Evolutionary conservation across 2,113 vertebrate species (phyloP).

Genomic region (Mola mola): DNA sequence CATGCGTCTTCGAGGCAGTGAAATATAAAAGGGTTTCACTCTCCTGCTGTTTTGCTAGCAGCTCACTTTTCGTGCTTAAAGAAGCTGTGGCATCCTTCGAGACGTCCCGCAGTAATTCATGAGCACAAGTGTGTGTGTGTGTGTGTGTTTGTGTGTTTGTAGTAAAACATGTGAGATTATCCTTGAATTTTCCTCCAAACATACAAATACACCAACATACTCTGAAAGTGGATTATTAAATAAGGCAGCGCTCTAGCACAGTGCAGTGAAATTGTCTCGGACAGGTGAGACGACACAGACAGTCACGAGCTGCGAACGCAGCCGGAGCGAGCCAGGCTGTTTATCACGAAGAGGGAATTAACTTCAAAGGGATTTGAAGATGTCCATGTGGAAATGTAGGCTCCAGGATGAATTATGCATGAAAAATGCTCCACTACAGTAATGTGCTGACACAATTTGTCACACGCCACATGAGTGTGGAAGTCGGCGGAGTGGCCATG

Average conservation of each 20-base stretch:
- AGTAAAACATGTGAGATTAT: no score
- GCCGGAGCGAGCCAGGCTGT: slow-evolving; percentile 27
- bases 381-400: slow-evolving; percentile 54
- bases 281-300: slow-evolving; percentile 57
- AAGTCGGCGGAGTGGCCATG: slow-evolving; percentile 24
- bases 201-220: no score
- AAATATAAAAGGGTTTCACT: neutral
- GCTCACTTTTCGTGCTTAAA: no score
- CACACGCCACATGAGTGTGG: slow-evolving; percentile 58
- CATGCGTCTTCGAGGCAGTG: neutral
- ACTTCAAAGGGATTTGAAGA: slow-evolving; percentile 70
- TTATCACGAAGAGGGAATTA: slow-evolving; percentile 65
- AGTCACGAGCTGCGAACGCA: slow-evolving; percentile 39
- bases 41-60: no score
- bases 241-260: slow-evolving; percentile 3
- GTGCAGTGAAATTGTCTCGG: slow-evolving; percentile 27
- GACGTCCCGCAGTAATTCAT: neutral
- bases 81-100: slow-evolving; percentile 4
- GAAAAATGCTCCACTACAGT: slow-evolving; percentile 48
- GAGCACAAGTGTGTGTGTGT: no score
- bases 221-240: slow-evolving; percentile 8
- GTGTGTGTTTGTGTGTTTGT: no score
- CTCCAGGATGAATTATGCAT: slow-evolving; percentile 67
- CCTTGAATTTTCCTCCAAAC: no score
- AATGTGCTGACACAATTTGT: slow-evolving; percentile 72